phyloP scores from a whole-genome alignment of 2,888 invertebrate species.

The Drosophila ustulata region DNA sequence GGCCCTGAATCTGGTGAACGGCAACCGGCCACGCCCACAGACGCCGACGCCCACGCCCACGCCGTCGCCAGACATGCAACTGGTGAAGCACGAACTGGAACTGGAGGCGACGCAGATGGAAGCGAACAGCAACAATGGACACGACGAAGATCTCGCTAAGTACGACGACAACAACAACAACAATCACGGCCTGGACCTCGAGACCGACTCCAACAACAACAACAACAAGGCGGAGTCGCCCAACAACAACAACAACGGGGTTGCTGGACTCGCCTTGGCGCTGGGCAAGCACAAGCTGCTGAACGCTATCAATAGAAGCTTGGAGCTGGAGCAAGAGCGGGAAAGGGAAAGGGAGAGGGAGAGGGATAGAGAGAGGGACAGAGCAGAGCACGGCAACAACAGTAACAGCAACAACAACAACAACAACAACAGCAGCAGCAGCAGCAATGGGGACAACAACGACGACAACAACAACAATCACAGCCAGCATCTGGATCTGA shows the following conservation, averaged over 20 bases:
- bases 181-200: slow-evolving; percentile 66
- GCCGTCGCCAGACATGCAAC: slow-evolving; percentile 64
- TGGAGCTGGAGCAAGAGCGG: slow-evolving; percentile 59
- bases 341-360: slow-evolving; percentile 29
- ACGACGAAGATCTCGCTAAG: slow-evolving; percentile 68
- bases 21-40: slow-evolving; percentile 56
- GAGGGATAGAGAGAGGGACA: background rate
- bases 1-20: slow-evolving; percentile 83
- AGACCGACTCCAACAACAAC: slow-evolving; percentile 78
- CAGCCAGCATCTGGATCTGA: slow-evolving; percentile 74
- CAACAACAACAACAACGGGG: slow-evolving; percentile 37
- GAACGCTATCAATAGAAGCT: slow-evolving; percentile 61
- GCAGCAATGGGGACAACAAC: slow-evolving; percentile 40
- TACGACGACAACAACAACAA: slow-evolving; percentile 79
- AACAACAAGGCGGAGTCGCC: slow-evolving; percentile 56
- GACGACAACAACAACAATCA: slow-evolving; percentile 71
- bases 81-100: slow-evolving; percentile 70
- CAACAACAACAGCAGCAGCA: slow-evolving; percentile 30
- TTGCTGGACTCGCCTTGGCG: slow-evolving; percentile 59
- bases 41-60: slow-evolving; percentile 60
- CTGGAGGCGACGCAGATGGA: slow-evolving; percentile 48
- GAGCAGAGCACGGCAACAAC: slow-evolving; percentile 37
- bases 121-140: slow-evolving; percentile 52
- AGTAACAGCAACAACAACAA: slow-evolving; percentile 40
- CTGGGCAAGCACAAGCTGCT: slow-evolving; percentile 68